Evolutionary conservation across 2,797 vertebrate species (phyloP).

Genomic region (Phataginus tricuspis): DNA sequence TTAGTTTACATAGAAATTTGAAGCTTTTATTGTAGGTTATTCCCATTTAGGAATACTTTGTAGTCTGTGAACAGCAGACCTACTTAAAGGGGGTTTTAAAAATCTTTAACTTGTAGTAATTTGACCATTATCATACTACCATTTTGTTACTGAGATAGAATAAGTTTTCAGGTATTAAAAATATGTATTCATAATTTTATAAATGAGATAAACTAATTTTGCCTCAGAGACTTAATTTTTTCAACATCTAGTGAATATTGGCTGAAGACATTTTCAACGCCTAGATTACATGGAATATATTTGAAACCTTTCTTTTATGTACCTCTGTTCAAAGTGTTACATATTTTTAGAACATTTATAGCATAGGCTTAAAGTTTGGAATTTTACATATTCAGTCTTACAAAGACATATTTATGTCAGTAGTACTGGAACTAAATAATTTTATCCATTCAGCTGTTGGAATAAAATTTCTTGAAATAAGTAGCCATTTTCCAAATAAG

Average conservation of each 20-base stretch:
- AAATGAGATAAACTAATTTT: slow-evolving; percentile 44
- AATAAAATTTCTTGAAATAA: slow-evolving; percentile 54
- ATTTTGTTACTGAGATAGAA: slow-evolving; percentile 43
- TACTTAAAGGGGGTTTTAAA: slow-evolving; percentile 18
- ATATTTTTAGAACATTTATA: slow-evolving; percentile 39
- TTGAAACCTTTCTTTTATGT: slow-evolving; percentile 25
- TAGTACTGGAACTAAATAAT: slow-evolving; percentile 48
- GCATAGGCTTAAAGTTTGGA: slow-evolving; percentile 28
- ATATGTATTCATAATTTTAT: neutral
- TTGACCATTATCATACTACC: neutral
- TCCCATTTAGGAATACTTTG: neutral
- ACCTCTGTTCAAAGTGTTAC: slow-evolving; percentile 47
- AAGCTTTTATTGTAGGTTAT: slow-evolving; percentile 9
- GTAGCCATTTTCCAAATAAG: slow-evolving; percentile 47
- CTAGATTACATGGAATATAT: slow-evolving; percentile 58
- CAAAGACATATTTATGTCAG: neutral
- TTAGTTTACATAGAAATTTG: slow-evolving; percentile 19
- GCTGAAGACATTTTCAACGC: slow-evolving; percentile 51
- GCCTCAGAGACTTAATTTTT: slow-evolving; percentile 6
- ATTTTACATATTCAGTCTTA: slow-evolving; percentile 53
- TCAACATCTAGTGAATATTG: slow-evolving; percentile 38
- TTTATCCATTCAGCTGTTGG: slow-evolving; percentile 46
- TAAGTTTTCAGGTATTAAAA: slow-evolving; percentile 44
- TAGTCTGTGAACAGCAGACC: neutral
- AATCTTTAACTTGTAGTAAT: slow-evolving; percentile 35